A percentile compares a stretch with the other conserved stretches of the same genome.
These are phyloP conservation scores for Micronisus gabar DNA, from an alignment of 2,113 vertebrate species.

Conservation along the genomic window DNA sequence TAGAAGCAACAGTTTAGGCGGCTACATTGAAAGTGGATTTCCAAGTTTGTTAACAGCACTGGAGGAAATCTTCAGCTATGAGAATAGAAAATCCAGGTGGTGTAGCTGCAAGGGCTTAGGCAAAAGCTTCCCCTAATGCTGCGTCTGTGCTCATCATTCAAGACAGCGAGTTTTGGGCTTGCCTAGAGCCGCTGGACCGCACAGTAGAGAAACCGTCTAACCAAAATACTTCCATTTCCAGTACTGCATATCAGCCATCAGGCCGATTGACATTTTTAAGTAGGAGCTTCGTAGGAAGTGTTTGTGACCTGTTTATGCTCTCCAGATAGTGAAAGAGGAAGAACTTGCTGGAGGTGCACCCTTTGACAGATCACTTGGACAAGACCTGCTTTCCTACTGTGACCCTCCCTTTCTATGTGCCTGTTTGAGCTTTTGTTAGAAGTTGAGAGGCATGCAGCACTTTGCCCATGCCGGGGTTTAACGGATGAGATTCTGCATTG, in stretches of 20 bases:
- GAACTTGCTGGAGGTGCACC: background rate
- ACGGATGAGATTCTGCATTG: background rate
- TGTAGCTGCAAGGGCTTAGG: background rate
- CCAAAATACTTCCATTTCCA: background rate
- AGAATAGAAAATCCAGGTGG: background rate
- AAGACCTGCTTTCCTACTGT: background rate
- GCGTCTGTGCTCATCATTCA: background rate
- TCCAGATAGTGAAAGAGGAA: background rate
- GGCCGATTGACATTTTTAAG: background rate
- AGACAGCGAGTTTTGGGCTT: background rate
- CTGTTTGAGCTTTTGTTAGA: too few species aligned
- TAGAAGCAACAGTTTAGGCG: background rate
- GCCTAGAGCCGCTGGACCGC: background rate
- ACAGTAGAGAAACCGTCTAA: background rate
- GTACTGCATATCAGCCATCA: background rate
- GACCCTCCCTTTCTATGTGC: background rate
- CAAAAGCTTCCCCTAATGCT: background rate
- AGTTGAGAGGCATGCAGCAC: background rate
- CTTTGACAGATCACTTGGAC: background rate
- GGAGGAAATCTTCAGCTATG: background rate
- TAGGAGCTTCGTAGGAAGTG: background rate
- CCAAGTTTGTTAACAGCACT: background rate
- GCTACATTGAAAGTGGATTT: background rate
- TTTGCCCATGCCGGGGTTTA: accelerated
- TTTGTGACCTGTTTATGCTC: background rate